Percentiles rank a stretch among this genome's conserved stretches.
Evolutionary conservation across 2,888 invertebrate species (phyloP).

Genomic region (Chouioia cunea): DNA sequence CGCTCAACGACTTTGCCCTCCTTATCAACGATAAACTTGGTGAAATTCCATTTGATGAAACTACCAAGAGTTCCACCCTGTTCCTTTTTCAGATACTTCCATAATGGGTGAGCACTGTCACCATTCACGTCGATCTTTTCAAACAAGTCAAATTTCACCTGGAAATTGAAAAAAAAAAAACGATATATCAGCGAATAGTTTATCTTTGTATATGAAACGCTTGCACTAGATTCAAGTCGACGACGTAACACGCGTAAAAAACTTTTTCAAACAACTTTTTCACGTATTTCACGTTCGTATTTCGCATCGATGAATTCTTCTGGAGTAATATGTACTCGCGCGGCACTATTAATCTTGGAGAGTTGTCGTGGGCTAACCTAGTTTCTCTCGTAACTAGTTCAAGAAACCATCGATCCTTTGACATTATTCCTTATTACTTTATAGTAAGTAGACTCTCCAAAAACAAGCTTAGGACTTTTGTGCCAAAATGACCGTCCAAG

Average conservation of each 20-base stretch:
- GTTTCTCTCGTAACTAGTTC: conserved; percentile 19
- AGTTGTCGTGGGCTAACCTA: conserved; percentile 24
- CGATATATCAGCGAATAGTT: too few relatives aligned
- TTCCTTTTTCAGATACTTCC: conserved; percentile 76
- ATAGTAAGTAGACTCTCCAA: background rate
- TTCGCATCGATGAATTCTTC: conserved; percentile 25
- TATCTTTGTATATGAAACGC: background rate
- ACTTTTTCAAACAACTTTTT: too few relatives aligned
- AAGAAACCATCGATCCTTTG: conserved; percentile 10
- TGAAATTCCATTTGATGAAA: conserved; percentile 88
- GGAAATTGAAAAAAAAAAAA: conserved; percentile 4
- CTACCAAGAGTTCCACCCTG: conserved; percentile 73
- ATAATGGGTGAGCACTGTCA: conserved; percentile 75
- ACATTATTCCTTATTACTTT: conserved; percentile 8
- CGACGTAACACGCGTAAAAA: background rate
- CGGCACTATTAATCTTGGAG: conserved; percentile 23
- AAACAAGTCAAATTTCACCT: conserved; percentile 78
- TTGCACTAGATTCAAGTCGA: conserved; percentile 12
- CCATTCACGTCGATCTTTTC: conserved; percentile 81
- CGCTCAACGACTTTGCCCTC: conserved; percentile 78
- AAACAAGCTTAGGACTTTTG: too few relatives aligned
- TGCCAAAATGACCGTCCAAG: too few relatives aligned
- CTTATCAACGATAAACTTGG: conserved; percentile 83
- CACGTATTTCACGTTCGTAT: conserved; percentile 12
- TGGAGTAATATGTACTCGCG: conserved; percentile 7